Percentiles rank a stretch among this genome's conserved stretches.
Conservation (phyloP, 2,113 vertebrate species). For the Carollia perspicillata region DNA sequence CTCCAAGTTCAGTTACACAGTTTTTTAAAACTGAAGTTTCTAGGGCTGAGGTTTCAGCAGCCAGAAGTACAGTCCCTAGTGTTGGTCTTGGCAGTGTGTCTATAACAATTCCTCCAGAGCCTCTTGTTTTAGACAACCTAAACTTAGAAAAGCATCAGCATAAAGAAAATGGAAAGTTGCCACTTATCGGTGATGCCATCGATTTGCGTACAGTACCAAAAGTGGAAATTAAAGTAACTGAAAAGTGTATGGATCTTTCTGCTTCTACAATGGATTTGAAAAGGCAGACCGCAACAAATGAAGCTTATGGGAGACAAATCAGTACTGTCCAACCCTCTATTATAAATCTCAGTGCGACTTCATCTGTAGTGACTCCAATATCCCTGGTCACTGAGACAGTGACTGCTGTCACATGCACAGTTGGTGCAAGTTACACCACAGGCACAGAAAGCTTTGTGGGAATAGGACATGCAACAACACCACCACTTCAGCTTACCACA, state of each 20-base stretch:
- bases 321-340: slow-evolving; percentile 93
- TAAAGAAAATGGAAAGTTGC: slow-evolving; percentile 87
- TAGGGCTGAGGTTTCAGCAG: slow-evolving; percentile 85
- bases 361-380: slow-evolving; percentile 82
- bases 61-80: slow-evolving; percentile 80
- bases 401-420: slow-evolving; percentile 86
- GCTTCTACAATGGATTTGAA: slow-evolving; percentile 83
- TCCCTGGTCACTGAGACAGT: slow-evolving; percentile 85
- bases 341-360: slow-evolving; percentile 91
- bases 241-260: slow-evolving; percentile 87
- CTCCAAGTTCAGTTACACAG: slow-evolving; percentile 83
- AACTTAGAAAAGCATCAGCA: slow-evolving; percentile 79
- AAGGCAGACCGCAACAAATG: slow-evolving; percentile 83
- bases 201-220: slow-evolving; percentile 92
- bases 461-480: slow-evolving; percentile 83
- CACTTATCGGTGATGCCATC: slow-evolving; percentile 89
- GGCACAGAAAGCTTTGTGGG: slow-evolving; percentile 88
- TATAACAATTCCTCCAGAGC: slow-evolving; percentile 79
- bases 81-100: slow-evolving; percentile 80
- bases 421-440: slow-evolving; percentile 84
- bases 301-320: slow-evolving; percentile 84
- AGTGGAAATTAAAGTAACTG: slow-evolving; percentile 84
- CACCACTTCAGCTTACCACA: slow-evolving; percentile 89
- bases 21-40: slow-evolving; percentile 86
- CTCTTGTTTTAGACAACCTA: slow-evolving; percentile 81